phyloP scores from a whole-genome alignment of 2,888 invertebrate genomes.

The Metellina segmentata region DNA sequence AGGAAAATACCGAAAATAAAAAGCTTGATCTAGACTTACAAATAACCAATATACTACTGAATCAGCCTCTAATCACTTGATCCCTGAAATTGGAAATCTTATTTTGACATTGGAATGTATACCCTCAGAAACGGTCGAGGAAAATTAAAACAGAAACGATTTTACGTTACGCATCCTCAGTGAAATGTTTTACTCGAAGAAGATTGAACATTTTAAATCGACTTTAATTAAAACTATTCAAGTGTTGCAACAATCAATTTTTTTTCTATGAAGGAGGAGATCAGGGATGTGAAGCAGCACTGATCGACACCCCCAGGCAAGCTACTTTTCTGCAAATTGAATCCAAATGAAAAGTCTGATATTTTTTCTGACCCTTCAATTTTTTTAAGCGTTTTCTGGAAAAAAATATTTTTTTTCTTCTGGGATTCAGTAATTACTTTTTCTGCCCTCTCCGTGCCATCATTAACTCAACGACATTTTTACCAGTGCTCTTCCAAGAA shows the following conservation, averaged over 20 bases:
- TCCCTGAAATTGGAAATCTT: no score
- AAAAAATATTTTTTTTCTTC: background rate
- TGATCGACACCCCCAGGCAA: background rate
- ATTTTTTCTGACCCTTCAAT: background rate
- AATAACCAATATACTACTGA: no score
- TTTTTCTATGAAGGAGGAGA: background rate
- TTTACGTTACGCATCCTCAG: background rate
- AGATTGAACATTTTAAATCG: background rate
- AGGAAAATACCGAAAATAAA: no score
- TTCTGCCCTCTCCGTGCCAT: background rate
- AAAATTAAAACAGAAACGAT: background rate
- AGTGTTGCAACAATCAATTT: background rate
- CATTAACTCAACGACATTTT: background rate
- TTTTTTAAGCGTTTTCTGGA: background rate
- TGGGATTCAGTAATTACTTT: background rate
- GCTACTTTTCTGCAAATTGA: background rate
- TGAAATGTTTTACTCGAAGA: background rate
- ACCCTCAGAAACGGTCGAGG: background rate
- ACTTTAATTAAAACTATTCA: slow-evolving; percentile 1
- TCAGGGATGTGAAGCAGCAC: background rate
- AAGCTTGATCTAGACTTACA: no score
- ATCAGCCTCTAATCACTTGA: no score
- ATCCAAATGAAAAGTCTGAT: background rate
- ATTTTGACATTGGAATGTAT: no score
- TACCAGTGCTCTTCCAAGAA: background rate